phyloP scores from a whole-genome alignment of 2,797 vertebrate genomes.

The Periophthalmus magnuspinnatus region DNA sequence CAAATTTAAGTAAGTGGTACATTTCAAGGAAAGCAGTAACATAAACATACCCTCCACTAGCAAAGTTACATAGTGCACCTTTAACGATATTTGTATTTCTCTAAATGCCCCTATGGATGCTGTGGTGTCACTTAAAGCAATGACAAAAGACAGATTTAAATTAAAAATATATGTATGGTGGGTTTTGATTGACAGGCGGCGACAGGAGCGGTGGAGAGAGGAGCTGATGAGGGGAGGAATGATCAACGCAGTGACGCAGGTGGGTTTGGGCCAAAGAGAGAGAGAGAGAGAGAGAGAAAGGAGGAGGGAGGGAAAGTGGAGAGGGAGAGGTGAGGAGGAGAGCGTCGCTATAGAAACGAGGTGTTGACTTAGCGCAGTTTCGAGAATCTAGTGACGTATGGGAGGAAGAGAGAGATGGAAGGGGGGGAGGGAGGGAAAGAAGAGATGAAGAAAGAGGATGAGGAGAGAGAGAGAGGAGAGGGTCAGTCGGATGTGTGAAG shows the following conservation, averaged over 20 bases:
- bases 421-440: background rate
- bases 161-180: background rate
- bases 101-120: too few relatives aligned
- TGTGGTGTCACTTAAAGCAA: too few relatives aligned
- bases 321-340: conserved; percentile 12
- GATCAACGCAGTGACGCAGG: conserved; percentile 35
- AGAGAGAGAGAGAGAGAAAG: background rate
- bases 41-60: too few relatives aligned
- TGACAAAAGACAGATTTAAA: too few relatives aligned
- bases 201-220: conserved; percentile 19
- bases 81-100: too few relatives aligned
- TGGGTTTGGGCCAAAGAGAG: conserved; percentile 55
- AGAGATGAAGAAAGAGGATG: background rate
- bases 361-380: conserved; percentile 70
- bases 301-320: background rate
- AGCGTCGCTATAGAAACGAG: conserved; percentile 70
- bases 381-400: conserved; percentile 70
- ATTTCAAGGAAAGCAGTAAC: too few relatives aligned
- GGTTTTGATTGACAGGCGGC: conserved; percentile 48
- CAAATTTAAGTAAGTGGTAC: too few relatives aligned
- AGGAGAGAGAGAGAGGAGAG: too few relatives aligned
- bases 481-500: too few relatives aligned
- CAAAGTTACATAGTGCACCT: too few relatives aligned
- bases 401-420: conserved; percentile 54
- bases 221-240: conserved; percentile 26